Evolutionary conservation across 2,797 vertebrate genomes (phyloP), one percentile per base, ranked within the genome.

Genomic region (Tangara arthus): DNA sequence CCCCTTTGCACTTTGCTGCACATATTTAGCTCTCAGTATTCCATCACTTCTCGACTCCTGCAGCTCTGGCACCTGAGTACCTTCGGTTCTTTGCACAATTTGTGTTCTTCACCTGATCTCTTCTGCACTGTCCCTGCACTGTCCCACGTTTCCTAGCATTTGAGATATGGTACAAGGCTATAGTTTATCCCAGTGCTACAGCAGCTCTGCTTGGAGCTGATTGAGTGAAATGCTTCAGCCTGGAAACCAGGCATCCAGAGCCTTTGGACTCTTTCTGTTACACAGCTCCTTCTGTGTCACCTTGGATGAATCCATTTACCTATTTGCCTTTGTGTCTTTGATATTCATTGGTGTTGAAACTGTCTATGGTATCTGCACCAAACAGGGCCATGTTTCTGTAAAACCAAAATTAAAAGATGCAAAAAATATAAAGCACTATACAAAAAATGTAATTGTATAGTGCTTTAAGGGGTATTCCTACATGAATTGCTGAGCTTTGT

Each of bases 1-100:
- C 95, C 86, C 57, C 92, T 90, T 28, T 92, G 87, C 95, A 70
- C 94, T 90, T 76, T 90, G 65, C 90, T 56, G 83, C 56, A 56
- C 83, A 1, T 61, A 79, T 78, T 93, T 89, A 93, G 86, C 83
- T 91, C 68, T 77, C 39, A 15, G 34, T 80, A 66, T 77, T 87
- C 82, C 49, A 56, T 52, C 87, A 19, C 41, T 79, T 34, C 6
- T 89, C 92, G 42, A 6, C 26, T 84, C 44, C 86, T 79, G 83
- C 71, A 61, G 76, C 83, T 89, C 75, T 73, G 57, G 53, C 61
- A 34, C 68, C 78, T 47, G n/a, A 83, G 28, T 28, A 26, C 47
- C 50, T 92, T 91, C 65, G 17, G 34, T 52, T 63, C 87, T 81
- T 69, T 59, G 53, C 55, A 82, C 11, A 70, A 27, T 63, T 55